These are phyloP conservation scores for Corythornis vintsioides DNA, from an alignment of 2,113 vertebrate species.

Conservation along the genomic window DNA sequence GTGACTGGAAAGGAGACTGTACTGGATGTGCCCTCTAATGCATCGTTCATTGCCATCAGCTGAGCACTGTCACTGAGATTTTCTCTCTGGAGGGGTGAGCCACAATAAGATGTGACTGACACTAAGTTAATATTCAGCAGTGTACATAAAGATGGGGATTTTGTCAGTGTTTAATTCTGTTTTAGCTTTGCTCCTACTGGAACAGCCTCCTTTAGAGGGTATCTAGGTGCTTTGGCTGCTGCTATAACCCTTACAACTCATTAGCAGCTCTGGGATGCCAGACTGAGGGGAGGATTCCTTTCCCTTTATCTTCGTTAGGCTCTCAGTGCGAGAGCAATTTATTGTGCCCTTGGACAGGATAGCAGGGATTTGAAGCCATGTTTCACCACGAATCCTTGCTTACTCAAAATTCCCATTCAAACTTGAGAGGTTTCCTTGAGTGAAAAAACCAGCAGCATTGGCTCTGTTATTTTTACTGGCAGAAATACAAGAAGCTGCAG, in stretches of 20 bases:
- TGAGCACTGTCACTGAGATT: background rate
- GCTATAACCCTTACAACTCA: conserved; percentile 25
- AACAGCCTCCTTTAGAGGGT: background rate
- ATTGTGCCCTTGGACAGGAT: conserved; percentile 36
- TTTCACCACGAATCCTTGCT: background rate
- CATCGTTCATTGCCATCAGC: background rate
- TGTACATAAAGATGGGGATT: background rate
- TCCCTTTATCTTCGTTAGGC: conserved; percentile 27
- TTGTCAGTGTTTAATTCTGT: background rate
- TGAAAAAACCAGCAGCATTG: background rate
- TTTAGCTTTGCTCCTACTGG: background rate
- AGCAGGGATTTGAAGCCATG: background rate
- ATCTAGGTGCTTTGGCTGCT: background rate
- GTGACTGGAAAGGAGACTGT: background rate
- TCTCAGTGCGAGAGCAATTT: conserved; percentile 26
- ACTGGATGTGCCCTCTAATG: background rate
- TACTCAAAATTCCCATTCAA: background rate
- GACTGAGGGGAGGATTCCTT: conserved; percentile 58
- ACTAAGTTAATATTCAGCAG: conserved; percentile 1
- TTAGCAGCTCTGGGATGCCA: conserved; percentile 18
- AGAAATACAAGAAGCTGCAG: background rate
- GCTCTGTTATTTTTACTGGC: background rate
- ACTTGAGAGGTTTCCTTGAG: background rate
- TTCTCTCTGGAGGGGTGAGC: background rate
- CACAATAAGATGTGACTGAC: background rate